A percentile compares a stretch with the other conserved stretches of the same genome.
Evolutionary conservation across 2,888 invertebrate genomes (phyloP).

Genomic region (Chrysotoxum bicinctum): DNA sequence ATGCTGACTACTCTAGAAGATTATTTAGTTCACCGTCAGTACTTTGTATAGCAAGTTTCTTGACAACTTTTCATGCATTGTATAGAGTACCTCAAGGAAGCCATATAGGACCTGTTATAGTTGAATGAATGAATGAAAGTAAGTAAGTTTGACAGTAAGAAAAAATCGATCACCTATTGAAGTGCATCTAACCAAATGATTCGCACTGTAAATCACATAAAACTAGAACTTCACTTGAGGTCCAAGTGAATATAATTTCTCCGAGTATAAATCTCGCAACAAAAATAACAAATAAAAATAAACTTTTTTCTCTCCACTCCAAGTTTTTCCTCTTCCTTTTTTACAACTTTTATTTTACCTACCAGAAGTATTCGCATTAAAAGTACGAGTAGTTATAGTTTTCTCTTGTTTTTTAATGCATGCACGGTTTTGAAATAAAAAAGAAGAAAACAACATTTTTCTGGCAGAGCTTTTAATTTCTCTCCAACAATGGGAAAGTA

Average conservation of each 20-base stretch:
- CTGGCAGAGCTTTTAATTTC: conserved; percentile 63
- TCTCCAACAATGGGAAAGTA: conserved; percentile 62
- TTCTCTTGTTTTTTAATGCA: conserved; percentile 34
- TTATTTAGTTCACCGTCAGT: too few relatives aligned
- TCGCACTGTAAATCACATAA: background rate
- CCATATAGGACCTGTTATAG: too few relatives aligned
- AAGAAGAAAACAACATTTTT: conserved; percentile 5
- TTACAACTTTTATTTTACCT: background rate
- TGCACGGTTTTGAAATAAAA: background rate
- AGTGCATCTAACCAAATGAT: background rate
- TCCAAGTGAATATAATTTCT: background rate
- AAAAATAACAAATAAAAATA: background rate
- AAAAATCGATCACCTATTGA: too few relatives aligned
- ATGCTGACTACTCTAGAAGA: too few relatives aligned
- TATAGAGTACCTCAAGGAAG: too few relatives aligned
- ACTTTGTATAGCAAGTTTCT: too few relatives aligned
- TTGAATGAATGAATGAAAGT: too few relatives aligned
- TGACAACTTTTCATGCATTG: too few relatives aligned
- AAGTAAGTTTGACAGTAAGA: too few relatives aligned
- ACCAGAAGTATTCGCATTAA: conserved; percentile 56
- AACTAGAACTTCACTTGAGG: background rate
- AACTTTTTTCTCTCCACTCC: background rate
- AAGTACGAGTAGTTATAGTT: conserved; percentile 26
- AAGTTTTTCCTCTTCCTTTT: background rate
- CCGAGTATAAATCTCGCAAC: background rate